Evolutionary conservation across 2,113 vertebrate species (phyloP).

Genomic region (Nyctereutes procyonoides): DNA sequence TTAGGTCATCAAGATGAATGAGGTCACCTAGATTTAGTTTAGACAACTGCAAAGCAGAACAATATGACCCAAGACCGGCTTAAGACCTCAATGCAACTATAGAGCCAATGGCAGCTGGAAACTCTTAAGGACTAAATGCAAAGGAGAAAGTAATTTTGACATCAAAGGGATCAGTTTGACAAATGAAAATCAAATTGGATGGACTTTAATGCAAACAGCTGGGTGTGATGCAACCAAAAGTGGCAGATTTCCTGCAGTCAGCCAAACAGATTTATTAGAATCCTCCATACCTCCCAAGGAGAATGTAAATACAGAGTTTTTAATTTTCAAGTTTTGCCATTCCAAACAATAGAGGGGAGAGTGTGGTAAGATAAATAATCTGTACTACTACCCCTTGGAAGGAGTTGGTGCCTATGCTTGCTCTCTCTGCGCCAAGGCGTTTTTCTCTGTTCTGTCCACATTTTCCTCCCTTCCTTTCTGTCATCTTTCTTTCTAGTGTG

Average conservation of each 20-base stretch:
- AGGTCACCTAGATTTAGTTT: constrained; percentile 75
- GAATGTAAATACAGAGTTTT: constrained; percentile 72
- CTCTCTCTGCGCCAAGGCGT: background rate
- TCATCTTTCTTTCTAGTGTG: background rate
- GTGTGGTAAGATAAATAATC: constrained; percentile 54
- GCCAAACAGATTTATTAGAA: constrained; percentile 74
- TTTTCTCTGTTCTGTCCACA: background rate
- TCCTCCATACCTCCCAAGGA: constrained; percentile 74
- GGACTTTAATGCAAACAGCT: constrained; percentile 81
- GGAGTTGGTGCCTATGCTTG: background rate
- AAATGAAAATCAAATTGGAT: constrained; percentile 77
- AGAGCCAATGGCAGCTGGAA: constrained; percentile 73
- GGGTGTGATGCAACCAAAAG: constrained; percentile 73
- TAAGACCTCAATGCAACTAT: constrained; percentile 53
- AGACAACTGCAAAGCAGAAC: constrained; percentile 78
- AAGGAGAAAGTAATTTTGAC: constrained; percentile 70
- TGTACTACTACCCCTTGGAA: background rate
- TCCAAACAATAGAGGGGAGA: constrained; percentile 59
- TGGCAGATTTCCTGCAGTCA: constrained; percentile 72
- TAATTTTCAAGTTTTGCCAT: constrained; percentile 61
- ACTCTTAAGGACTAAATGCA: constrained; percentile 70
- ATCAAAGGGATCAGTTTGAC: constrained; percentile 68
- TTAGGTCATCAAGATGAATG: constrained; percentile 77
- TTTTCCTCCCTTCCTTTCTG: background rate
- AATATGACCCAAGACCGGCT: constrained; percentile 75